Percentiles rank a stretch among this genome's conserved stretches.
These are phyloP conservation scores for Cotesia glomerata DNA, from an alignment of 1,140 invertebrate genomes.

Conservation along the genomic window DNA sequence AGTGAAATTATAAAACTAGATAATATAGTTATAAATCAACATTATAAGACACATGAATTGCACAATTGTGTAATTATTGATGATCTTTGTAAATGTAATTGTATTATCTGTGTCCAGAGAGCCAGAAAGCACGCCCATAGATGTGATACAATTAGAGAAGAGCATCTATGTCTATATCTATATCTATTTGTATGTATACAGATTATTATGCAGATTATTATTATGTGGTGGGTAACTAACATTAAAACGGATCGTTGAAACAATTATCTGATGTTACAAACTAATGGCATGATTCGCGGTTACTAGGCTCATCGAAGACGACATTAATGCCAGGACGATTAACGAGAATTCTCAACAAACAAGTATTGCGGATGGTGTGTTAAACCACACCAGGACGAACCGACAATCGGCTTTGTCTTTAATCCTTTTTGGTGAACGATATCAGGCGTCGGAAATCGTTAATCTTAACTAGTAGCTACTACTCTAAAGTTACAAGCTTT, in stretches of 20 bases:
- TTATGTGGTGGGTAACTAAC: background rate
- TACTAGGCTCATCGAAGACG: background rate
- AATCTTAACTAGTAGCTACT: background rate
- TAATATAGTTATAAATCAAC: no score
- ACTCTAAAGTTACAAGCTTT: no score
- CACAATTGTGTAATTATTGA: no score
- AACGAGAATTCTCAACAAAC: background rate
- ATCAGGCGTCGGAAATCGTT: background rate
- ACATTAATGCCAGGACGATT: background rate
- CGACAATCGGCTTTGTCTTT: background rate
- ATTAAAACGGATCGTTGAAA: background rate
- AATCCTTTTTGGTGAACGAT: constrained; percentile 1
- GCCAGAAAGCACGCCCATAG: no score
- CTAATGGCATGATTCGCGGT: background rate
- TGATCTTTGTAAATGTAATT: no score
- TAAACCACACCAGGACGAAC: background rate
- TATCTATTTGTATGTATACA: background rate
- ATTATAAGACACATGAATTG: no score
- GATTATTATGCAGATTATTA: background rate
- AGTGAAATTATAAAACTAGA: no score
- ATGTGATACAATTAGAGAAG: no score
- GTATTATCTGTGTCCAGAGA: no score
- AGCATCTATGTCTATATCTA: background rate
- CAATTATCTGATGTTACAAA: background rate
- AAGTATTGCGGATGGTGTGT: background rate